Base-by-base conservation (phyloP, 2,113 vertebrate species). In the Passer montanus region DNA sequence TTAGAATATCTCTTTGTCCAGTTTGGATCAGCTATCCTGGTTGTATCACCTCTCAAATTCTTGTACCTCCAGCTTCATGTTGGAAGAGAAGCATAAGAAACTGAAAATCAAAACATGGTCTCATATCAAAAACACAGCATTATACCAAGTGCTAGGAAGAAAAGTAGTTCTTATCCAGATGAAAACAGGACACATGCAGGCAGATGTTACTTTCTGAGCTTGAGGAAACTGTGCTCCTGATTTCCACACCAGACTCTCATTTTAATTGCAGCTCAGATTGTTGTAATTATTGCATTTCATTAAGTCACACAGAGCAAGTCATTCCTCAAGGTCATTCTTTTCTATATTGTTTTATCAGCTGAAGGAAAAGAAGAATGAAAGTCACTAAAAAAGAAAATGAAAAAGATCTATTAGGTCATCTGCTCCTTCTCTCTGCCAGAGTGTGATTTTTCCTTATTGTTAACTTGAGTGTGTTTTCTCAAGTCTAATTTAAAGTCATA, bases 281-380 rank as follows among this genome's bases (percentile, higher is more conserved):
- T 15, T 69, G 39, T 20, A 92, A 69, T 89, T 82, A 84, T 58
- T 91, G 76, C 16, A 62, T 84, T 81, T 33, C 22, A 52, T 68
- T 92, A 74, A 81, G 56, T 74, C 63, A 41, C 58, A 87, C 15
- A 67, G 75, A 77, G 70, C 37, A 91, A 80, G 14, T 72, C 33
- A 39, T 91, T 94, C 35, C 37, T 90, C 33, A 35, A 91, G 84
- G 82, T 95, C 35, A 86, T 84, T 77, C 27, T 5, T 95, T 80
- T 93, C 55, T 70, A 9, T 84, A 58, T 10, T 33, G 15, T 85
- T 96, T 86, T 81, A 78, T 89, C 91, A 86, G 35, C 30, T 44
- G 50, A 69, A 89, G 58, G 37, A 84, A 94, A 92, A 87, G 56
- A 74, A 84, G 37, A 93, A 92, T 75, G 13, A 31, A 79, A 73